Percentiles rank a stretch among this genome's conserved stretches.
These are phyloP conservation scores for Coranthus polyacanthus DNA, from an alignment of 2,797 vertebrate species.

Conservation along the genomic window DNA sequence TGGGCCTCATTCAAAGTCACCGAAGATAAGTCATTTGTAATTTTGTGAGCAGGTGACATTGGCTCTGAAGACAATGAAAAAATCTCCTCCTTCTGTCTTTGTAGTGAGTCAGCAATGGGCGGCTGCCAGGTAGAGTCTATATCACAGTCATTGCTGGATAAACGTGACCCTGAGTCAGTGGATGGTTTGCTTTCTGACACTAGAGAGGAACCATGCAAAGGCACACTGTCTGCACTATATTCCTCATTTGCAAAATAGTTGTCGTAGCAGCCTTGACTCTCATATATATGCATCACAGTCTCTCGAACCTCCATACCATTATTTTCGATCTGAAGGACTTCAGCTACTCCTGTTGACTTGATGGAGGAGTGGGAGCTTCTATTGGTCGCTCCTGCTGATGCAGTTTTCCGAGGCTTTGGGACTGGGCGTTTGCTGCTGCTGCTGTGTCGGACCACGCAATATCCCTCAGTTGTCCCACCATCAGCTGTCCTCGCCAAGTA, in stretches of 20 bases:
- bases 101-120: slow-evolving; percentile 63
- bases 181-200: slow-evolving; percentile 53
- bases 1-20: slow-evolving; percentile 36
- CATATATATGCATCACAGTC: slow-evolving; percentile 81
- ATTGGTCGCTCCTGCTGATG: slow-evolving; percentile 61
- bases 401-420: slow-evolving; percentile 76
- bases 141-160: slow-evolving; percentile 79
- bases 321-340: slow-evolving; percentile 80
- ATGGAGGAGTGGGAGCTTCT: slow-evolving; percentile 58
- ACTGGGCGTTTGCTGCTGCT: slow-evolving; percentile 86
- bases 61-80: slow-evolving; percentile 81
- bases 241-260: slow-evolving; percentile 78
- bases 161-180: slow-evolving; percentile 55
- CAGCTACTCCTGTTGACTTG: slow-evolving; percentile 68
- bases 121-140: slow-evolving; percentile 74
- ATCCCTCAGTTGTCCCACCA: slow-evolving; percentile 85
- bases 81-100: slow-evolving; percentile 76
- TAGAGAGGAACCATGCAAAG: slow-evolving; percentile 46
- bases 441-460: slow-evolving; percentile 87
- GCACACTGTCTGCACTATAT: slow-evolving; percentile 48
- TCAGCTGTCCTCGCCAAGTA: slow-evolving; percentile 84
- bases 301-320: slow-evolving; percentile 79
- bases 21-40: slow-evolving; percentile 50
- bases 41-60: slow-evolving; percentile 37
- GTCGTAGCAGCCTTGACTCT: slow-evolving; percentile 75